Evolutionary conservation across 2,797 vertebrate species (phyloP).

Genomic region (Artibeus lituratus): DNA sequence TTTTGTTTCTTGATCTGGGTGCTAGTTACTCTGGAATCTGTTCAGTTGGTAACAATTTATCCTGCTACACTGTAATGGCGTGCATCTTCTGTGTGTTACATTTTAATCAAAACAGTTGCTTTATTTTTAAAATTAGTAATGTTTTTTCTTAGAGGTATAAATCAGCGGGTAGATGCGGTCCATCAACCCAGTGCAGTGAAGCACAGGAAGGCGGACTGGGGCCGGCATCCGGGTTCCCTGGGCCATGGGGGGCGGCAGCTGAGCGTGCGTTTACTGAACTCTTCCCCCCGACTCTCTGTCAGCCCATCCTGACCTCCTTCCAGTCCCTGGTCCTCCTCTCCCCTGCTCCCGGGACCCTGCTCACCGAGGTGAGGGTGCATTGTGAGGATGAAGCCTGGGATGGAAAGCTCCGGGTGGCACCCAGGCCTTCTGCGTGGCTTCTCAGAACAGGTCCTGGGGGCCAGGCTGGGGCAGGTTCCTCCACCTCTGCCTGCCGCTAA

Average conservation of each 20-base stretch:
- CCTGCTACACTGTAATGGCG: background rate
- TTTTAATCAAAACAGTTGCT: background rate
- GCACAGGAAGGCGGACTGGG: accelerated
- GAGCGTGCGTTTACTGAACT: background rate
- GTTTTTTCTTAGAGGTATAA: background rate
- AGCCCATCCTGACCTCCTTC: background rate
- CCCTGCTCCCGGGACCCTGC: background rate
- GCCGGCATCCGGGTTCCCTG: background rate
- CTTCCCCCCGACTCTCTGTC: background rate
- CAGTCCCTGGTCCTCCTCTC: background rate
- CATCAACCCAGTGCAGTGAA: background rate
- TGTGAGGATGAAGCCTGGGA: background rate
- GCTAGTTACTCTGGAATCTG: background rate
- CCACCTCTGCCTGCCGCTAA: background rate
- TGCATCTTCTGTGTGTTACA: background rate
- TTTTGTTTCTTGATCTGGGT: background rate
- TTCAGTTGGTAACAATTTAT: background rate
- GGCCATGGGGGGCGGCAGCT: no score
- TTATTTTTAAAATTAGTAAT: background rate
- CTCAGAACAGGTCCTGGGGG: background rate
- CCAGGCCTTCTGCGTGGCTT: background rate
- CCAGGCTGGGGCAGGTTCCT: background rate
- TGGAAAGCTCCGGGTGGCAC: background rate
- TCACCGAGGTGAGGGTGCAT: background rate
- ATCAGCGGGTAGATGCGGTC: background rate